Base-by-base conservation (phyloP, 2,888 invertebrate genomes). In the Trichacis sp. region DNA sequence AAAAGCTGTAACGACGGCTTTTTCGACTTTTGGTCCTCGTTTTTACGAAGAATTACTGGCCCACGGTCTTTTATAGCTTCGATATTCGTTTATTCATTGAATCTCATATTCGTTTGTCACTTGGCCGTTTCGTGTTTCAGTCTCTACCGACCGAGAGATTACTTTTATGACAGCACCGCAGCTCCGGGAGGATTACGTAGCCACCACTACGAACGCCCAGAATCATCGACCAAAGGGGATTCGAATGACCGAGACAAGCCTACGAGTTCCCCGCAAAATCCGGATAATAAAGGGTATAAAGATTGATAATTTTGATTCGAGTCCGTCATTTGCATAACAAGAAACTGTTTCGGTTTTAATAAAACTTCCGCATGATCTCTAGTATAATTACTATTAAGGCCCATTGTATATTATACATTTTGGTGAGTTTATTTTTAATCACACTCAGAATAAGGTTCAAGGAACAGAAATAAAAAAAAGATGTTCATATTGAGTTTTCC, bases 91-190 rank as follows among this genome's bases (percentile, higher is more conserved):
- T 12, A 4, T 12, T 1, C 15, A 3, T 15, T 5, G 40, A 40
- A 15, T 40, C 40, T 47, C 20, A 38, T 24, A 38, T 30, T 47
- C 40, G 40, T 40, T 40, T 9, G 33, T n/a, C 33, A 33, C 33
- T 33, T 33, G 2, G 43, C 18, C 43, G 17, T 38, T 50, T 50
- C 33, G 42, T 71, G 63, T 74, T 73, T 40, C 73, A 80, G 80
- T 20, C 63, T 72, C 65, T 79, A 80, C 70, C 76, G 80, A 62
- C 79, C 80, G 8, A 73, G 79, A 71, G 79, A 79, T 77, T 79
- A 79, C 72, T 79, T 75, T 75, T 78, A 80, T 70, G 80, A 79
- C 69, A 79, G 79, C 55, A 80, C 80, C 19, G 77, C 77, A 12
- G 76, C 79, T 4, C 79, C 80, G 1, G 79, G 76, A 29, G 76